A percentile compares a stretch with the other conserved stretches of the same genome.
Evolutionary conservation across 2,113 vertebrate genomes (phyloP).

Genomic region (Brachypteracias leptosomus): DNA sequence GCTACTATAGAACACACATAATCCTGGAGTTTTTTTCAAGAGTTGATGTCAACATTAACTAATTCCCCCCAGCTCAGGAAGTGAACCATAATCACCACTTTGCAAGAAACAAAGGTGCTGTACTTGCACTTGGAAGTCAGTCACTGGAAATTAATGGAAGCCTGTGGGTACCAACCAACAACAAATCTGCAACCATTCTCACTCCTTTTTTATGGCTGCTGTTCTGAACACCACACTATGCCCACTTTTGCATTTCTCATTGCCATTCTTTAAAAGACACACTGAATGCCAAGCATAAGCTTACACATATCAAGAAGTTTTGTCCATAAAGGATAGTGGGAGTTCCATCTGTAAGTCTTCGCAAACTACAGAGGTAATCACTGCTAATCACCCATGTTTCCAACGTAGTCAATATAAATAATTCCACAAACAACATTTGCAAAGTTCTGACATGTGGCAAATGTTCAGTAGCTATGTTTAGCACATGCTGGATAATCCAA

Average conservation of each 20-base stretch:
- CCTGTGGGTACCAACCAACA: not conserved
- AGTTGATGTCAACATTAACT: not conserved
- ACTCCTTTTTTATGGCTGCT: not conserved
- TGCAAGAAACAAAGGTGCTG: not conserved
- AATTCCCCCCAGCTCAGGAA: not conserved
- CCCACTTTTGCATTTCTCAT: not conserved
- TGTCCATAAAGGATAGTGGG: conserved; percentile 31
- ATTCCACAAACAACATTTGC: conserved; percentile 59
- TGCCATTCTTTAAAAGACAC: not conserved
- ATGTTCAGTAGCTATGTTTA: conserved; percentile 55
- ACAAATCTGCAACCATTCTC: not conserved
- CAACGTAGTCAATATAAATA: conserved; percentile 56
- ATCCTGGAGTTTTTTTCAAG: not conserved
- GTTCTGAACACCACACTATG: not conserved
- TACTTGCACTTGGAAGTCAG: not conserved
- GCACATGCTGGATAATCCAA: conserved; percentile 40
- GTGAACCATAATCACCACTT: not conserved
- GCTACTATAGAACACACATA: not conserved
- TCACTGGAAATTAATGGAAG: not conserved
- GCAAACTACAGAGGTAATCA: not conserved
- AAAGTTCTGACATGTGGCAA: conserved; percentile 54
- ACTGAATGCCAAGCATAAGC: not conserved
- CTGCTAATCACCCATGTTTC: conserved; percentile 34
- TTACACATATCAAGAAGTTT: not conserved
- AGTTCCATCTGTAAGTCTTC: conserved; percentile 57